Base-by-base conservation (phyloP, 2,888 invertebrate genomes). In the Troides helena region DNA sequence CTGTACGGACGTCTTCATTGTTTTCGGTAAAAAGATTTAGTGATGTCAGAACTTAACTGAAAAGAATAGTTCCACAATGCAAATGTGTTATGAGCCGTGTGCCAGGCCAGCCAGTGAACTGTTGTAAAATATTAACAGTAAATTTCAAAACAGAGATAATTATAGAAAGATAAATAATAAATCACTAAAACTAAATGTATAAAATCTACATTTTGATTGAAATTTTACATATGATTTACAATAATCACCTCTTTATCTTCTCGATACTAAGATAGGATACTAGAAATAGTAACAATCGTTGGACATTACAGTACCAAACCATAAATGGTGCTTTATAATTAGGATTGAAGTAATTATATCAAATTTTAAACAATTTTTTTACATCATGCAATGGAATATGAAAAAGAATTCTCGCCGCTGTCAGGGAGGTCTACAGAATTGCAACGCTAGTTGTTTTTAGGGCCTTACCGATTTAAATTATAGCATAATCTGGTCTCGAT, bases 401-500 rank as follows among this genome's bases (percentile, higher is more conserved):
- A 50, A 50, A 50, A 50, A 50, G 14, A 50, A 50, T 67, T 62
- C 25, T n/a, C 76, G 76, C 72, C 62, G 73, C 82, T 81, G 85
- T 80, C 89, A 79, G 84, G 88, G 90, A 88, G 88, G 89, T 84
- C 87, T 84, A 75, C 72, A 73, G 70, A 86, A 50, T 88, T 85
- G 85, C 80, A 88, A 87, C 76, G 88, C 87, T 83, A 79, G 80
- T 53, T 39, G 39, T 50, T 50, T 50, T 50, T 50, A 50, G 72
- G 87, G 88, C 88, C 83, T 85, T 86, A 86, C 85, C 83, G 87
- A 85, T 86, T 86, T 85, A 82, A 85, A 85, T 87, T 88, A 88
- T 87, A 87, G 84, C 83, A 81, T 86, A 85, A 84, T 84, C 80
- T 85, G 75, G 80, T 79, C 79, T 73, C 83, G 81, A 80, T 80